Evolutionary conservation across 2,113 vertebrate genomes (phyloP), one percentile per base, ranked within the genome.

Genomic region (Zeus faber): DNA sequence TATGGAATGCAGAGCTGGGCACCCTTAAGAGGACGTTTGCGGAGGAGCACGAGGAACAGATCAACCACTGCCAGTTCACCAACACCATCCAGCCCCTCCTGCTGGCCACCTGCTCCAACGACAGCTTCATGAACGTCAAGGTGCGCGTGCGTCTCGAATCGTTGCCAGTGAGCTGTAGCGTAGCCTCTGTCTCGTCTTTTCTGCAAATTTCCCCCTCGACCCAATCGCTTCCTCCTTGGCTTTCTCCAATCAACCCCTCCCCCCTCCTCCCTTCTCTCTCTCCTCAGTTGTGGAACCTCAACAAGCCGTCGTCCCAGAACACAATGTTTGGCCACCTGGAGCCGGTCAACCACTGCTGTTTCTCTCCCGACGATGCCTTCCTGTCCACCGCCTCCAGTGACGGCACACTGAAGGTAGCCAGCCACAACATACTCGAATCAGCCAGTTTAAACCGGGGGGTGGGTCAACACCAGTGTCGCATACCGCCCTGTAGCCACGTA

Each of bases 21-120:
- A 67, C 74, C 6, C 82, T 93, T 53, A 60, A 82, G 4, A 69
- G 82, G 25, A 67, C 76, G 0, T 98, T 94, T 3, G 78, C 87
- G 1, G 93, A 92, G 11, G 97, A 98, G 25, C 94, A 99, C 4
- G 67, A 85, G 0, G 95, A 98, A 74, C 94, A 96, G 72, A 90
- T 99, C 71, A 99, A 91, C 31, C 93, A 94, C 82, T 99, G 97
- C 69, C 87, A 92, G 79, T 99, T 99, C 58, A 95, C 89, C 52
- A 93, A 93, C 70, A 83, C 51, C 1, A 55, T 63, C 23, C 78
- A 55, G 1, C 87, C 72, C 27, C 85, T 92, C 64, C 88, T 98
- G 27, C 87, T 99, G 72, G 94, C 89, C 61, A 97, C 96, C 31
- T 95, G 92, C 59, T 98, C 97, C 33, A 91, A 89, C 40, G 97